Evolutionary conservation across 2,888 invertebrate genomes (phyloP).

Genomic region (Aquatica leii): DNA sequence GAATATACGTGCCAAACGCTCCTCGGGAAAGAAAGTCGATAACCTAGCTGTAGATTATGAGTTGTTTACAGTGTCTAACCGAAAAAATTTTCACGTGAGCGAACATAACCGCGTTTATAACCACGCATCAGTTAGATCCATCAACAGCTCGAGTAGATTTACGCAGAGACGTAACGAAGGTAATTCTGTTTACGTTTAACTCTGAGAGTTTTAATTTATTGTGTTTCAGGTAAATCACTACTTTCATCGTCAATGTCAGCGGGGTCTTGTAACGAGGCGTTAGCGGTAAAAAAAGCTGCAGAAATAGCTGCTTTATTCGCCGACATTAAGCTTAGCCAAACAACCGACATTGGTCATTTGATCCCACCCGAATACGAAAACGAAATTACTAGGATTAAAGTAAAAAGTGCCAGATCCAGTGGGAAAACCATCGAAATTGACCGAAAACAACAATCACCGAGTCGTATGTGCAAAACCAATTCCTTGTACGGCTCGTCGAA

Average conservation of each 20-base stretch:
- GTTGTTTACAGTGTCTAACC: slow-evolving; percentile 66
- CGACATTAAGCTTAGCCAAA: slow-evolving; percentile 75
- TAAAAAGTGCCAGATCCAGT: slow-evolving; percentile 24
- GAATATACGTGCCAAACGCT: slow-evolving; percentile 54
- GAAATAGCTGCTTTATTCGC: slow-evolving; percentile 89
- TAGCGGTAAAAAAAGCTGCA: slow-evolving; percentile 87
- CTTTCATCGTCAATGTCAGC: slow-evolving; percentile 40
- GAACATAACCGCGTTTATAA: slow-evolving; percentile 47
- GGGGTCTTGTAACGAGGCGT: slow-evolving; percentile 65
- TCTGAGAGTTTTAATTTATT: neutral
- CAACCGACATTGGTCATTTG: slow-evolving; percentile 70
- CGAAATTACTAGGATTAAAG: slow-evolving; percentile 40
- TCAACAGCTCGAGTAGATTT: slow-evolving; percentile 42
- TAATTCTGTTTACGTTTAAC: slow-evolving; percentile 21
- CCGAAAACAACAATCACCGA: slow-evolving; percentile 28
- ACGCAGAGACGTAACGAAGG: slow-evolving; percentile 23
- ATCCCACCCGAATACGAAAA: slow-evolving; percentile 48
- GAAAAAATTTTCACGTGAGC: slow-evolving; percentile 58
- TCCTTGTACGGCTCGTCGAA: slow-evolving; percentile 38
- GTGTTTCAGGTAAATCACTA: slow-evolving; percentile 46
- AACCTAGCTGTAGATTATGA: slow-evolving; percentile 82
- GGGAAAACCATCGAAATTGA: slow-evolving; percentile 17
- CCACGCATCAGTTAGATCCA: slow-evolving; percentile 45
- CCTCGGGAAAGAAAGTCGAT: slow-evolving; percentile 60
- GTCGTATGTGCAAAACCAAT: slow-evolving; percentile 55